These are phyloP conservation scores for Clitarchus hookeri DNA, from an alignment of 2,888 invertebrate genomes.

Conservation along the genomic window DNA sequence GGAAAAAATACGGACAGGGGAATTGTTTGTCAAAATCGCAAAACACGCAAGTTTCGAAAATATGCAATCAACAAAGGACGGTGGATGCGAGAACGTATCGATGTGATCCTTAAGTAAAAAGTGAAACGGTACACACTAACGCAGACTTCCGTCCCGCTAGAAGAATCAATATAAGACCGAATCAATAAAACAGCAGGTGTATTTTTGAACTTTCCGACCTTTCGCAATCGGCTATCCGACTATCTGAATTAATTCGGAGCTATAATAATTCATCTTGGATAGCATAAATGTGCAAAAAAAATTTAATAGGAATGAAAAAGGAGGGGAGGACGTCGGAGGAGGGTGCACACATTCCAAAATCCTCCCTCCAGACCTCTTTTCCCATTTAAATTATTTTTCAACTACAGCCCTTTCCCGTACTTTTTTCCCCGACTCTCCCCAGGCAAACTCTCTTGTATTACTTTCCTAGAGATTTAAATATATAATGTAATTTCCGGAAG, in stretches of 20 bases:
- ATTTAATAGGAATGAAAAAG: background rate
- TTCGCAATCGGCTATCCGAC: background rate
- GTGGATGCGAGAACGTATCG: no score
- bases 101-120: no score
- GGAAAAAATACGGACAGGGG: no score
- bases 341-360: background rate
- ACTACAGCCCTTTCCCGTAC: background rate
- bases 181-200: no score
- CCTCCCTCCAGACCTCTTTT: background rate
- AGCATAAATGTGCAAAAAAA: background rate
- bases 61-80: no score
- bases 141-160: no score
- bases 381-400: conserved; percentile 10
- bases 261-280: background rate
- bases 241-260: background rate
- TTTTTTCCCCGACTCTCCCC: background rate
- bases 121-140: no score
- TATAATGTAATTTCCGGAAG: conserved; percentile 8
- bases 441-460: background rate
- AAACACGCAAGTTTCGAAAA: no score
- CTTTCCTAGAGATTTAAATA: background rate
- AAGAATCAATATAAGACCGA: no score
- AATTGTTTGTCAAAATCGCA: no score
- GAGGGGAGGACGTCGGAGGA: background rate
- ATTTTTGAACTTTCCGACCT: background rate